Conservation (phyloP, 2,113 vertebrate species). For the rat (Rattus norvegicus) region GRCr8 NC_086028.1:72171001-72171500, state of each 20-base stretch:
- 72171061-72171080: background rate
- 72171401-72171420: no score
- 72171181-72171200: background rate
- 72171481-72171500: background rate
- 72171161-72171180: background rate
- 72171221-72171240: background rate
- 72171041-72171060: no score
- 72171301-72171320: background rate
- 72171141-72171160: background rate
- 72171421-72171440: background rate
- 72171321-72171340: background rate
- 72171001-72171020: background rate
- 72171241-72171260: conserved; percentile 7
- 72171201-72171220: background rate
- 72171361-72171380: background rate
- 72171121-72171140: fast-evolving
- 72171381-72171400: background rate
- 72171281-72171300: background rate
- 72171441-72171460: background rate
- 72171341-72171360: background rate
- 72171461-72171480: background rate
- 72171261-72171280: background rate
- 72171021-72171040: background rate
- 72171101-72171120: fast-evolving
- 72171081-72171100: background rate